Conservation (phyloP, 2,888 invertebrate species). For the Drosophila prostipennis region DNA sequence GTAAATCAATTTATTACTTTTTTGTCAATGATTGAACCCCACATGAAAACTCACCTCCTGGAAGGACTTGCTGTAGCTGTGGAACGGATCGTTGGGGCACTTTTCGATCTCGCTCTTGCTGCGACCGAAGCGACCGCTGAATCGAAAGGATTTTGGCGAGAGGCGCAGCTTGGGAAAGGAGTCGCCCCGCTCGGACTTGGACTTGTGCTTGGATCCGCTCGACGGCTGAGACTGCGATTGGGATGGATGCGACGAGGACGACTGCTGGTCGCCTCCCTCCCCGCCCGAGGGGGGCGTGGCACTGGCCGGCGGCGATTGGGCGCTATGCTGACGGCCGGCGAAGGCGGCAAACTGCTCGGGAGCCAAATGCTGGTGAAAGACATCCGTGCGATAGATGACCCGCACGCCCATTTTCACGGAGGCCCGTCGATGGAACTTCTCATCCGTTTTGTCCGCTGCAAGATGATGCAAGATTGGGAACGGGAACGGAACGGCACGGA, state of each 20-base stretch:
- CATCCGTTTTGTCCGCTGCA: conserved; percentile 91
- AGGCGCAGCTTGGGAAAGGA: conserved; percentile 83
- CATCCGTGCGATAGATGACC: conserved; percentile 88
- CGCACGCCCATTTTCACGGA: conserved; percentile 94
- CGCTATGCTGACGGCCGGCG: conserved; percentile 50
- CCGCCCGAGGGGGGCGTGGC: conserved; percentile 54
- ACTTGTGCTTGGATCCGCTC: conserved; percentile 50
- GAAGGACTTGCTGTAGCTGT: conserved; percentile 83
- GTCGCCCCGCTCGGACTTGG: conserved; percentile 82
- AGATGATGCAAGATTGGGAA: too few species aligned
- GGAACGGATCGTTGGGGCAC: conserved; percentile 80
- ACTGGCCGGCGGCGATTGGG: conserved; percentile 71
- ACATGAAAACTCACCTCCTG: conserved; percentile 78
- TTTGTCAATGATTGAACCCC: too few species aligned
- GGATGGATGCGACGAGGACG: conserved; percentile 10
- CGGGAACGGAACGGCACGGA: too few species aligned
- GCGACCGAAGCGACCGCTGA: conserved; percentile 83
- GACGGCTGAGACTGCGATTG: conserved; percentile 17
- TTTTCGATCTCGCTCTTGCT: conserved; percentile 84
- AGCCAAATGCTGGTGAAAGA: conserved; percentile 65
- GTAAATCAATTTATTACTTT: too few species aligned
- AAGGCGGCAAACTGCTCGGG: conserved; percentile 80
- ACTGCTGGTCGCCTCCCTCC: conserved; percentile 48
- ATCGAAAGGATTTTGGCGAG: conserved; percentile 83
- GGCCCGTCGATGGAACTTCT: conserved; percentile 91